phyloP scores from a whole-genome alignment of 2,888 invertebrate species.

The Rhaphigaster nebulosa region DNA sequence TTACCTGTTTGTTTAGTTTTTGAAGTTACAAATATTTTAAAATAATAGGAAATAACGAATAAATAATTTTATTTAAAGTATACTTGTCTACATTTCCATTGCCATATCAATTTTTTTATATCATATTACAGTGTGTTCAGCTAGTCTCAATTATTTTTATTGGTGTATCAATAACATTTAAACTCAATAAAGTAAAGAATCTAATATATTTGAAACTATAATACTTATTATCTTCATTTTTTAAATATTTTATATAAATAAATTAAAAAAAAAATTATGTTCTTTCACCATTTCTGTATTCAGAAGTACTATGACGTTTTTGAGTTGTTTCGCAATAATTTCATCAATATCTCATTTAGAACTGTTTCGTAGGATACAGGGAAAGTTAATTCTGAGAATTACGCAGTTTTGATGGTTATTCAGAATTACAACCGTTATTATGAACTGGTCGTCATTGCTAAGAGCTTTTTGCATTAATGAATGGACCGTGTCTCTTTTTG shows the following conservation, averaged over 20 bases:
- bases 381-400: neutral
- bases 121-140: neutral
- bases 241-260: neutral
- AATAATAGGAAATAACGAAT: no score
- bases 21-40: no score
- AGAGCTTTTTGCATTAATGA: conserved; percentile 26
- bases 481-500: conserved; percentile 9
- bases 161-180: no score
- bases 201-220: no score
- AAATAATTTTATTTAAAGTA: no score
- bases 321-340: neutral
- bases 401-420: neutral
- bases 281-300: neutral
- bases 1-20: no score
- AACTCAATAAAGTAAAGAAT: neutral
- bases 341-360: neutral
- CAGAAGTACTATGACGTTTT: neutral
- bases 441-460: neutral
- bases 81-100: no score
- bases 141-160: neutral
- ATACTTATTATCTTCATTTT: neutral
- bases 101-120: neutral
- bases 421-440: neutral
- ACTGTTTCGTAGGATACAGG: neutral
- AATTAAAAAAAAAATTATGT: no score